Percentiles rank a stretch among this genome's conserved stretches.
These are phyloP conservation scores for Mya arenaria DNA, from an alignment of 1,140 invertebrate genomes.

Conservation along the genomic window DNA sequence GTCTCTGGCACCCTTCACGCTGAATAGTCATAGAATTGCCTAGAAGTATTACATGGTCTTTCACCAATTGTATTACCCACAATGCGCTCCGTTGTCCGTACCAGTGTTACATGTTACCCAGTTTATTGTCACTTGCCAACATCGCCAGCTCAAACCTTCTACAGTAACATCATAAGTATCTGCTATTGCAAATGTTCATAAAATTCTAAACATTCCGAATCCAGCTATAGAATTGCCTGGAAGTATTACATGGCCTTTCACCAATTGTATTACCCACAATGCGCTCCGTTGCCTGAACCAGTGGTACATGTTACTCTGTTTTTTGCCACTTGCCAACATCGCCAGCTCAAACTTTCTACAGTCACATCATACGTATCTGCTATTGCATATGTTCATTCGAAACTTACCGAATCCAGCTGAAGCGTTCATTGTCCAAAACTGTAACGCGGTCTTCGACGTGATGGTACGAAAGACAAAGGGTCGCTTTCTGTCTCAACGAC, in stretches of 20 bases:
- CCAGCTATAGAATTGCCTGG: background rate
- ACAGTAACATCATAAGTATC: conserved; percentile 6
- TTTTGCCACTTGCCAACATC: conserved; percentile 8
- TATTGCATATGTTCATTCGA: background rate
- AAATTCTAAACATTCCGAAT: background rate
- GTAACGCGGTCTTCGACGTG: background rate
- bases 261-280: background rate
- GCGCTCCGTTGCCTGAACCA: background rate
- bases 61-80: background rate
- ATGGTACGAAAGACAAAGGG: background rate
- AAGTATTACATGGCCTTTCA: conserved; percentile 3
- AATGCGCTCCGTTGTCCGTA: background rate
- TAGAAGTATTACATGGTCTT: background rate
- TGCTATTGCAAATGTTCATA: background rate
- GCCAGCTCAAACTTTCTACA: background rate
- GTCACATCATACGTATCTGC: conserved; percentile 10
- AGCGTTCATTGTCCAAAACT: background rate
- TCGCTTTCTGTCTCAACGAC: background rate
- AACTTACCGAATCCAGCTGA: background rate
- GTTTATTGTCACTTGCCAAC: conserved; percentile 11
- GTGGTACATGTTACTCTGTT: conserved; percentile 6
- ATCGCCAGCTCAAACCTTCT: background rate
- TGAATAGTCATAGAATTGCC: background rate
- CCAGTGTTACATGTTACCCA: background rate
- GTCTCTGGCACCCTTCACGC: conserved; percentile 6